Evolutionary conservation across 2,888 invertebrate genomes (phyloP).

Genomic region (Pheosia tremula): DNA sequence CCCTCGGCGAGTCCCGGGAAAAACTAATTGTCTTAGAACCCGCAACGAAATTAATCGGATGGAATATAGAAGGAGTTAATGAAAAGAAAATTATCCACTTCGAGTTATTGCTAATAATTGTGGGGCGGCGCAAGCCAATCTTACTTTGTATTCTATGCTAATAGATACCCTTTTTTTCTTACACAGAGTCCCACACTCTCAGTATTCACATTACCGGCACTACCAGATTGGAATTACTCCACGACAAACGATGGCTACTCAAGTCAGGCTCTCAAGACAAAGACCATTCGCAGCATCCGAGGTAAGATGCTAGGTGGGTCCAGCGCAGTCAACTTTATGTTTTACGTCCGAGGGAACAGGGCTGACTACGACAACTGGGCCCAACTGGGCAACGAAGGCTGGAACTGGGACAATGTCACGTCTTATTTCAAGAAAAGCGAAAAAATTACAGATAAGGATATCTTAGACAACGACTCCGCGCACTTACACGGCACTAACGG

Average conservation of each 20-base stretch:
- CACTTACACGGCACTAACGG: conserved; percentile 50
- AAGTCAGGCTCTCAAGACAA: conserved; percentile 43
- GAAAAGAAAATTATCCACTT: no score
- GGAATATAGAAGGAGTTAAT: no score
- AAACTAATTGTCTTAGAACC: no score
- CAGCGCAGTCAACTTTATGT: conserved; percentile 87
- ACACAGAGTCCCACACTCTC: conserved; percentile 44
- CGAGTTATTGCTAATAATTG: no score
- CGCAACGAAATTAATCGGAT: no score
- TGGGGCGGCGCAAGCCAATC: no score
- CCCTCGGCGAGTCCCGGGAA: no score
- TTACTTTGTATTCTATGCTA: no score
- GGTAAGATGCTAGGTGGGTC: conserved; percentile 88
- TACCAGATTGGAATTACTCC: conserved; percentile 86
- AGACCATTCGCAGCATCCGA: conserved; percentile 71
- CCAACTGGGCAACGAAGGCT: conserved; percentile 81
- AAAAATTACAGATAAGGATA: conserved; percentile 30
- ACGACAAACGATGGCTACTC: conserved; percentile 50
- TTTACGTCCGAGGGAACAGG: conserved; percentile 86
- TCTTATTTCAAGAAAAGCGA: conserved; percentile 61
- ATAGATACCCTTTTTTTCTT: not conserved
- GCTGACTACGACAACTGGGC: conserved; percentile 88
- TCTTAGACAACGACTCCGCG: conserved; percentile 50
- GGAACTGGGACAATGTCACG: conserved; percentile 54
- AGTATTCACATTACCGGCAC: conserved; percentile 44